Percentiles rank a stretch among this genome's conserved stretches.
These are phyloP conservation scores for Pandemis heparana DNA, from an alignment of 2,888 invertebrate species.

Conservation along the genomic window DNA sequence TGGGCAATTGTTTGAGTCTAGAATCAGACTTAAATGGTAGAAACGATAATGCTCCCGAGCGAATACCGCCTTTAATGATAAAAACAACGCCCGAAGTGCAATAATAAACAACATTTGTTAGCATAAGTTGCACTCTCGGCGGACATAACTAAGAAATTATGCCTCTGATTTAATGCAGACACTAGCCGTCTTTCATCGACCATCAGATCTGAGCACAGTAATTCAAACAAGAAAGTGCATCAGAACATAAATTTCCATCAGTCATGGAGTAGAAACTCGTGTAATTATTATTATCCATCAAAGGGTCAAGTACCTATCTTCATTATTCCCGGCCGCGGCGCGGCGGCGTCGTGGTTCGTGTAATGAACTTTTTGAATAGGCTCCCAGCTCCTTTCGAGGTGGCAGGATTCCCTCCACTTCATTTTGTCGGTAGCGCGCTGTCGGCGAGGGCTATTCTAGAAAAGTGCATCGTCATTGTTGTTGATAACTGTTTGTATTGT, in stretches of 20 bases:
- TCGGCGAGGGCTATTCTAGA: slow-evolving; percentile 59
- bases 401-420: slow-evolving; percentile 77
- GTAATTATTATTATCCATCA: slow-evolving; percentile 58
- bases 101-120: slow-evolving; percentile 45
- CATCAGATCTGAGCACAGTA: slow-evolving; percentile 38
- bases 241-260: slow-evolving; percentile 43
- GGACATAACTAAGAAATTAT: slow-evolving; percentile 30
- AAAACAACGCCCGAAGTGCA: slow-evolving; percentile 44
- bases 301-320: slow-evolving; percentile 56
- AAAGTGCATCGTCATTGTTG: slow-evolving; percentile 76
- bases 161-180: slow-evolving; percentile 29
- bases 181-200: slow-evolving; percentile 28
- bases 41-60: slow-evolving; percentile 61
- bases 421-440: slow-evolving; percentile 73
- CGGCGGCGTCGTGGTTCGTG: slow-evolving; percentile 56
- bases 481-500: slow-evolving; percentile 79
- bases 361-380: slow-evolving; percentile 77
- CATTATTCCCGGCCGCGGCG: slow-evolving; percentile 53
- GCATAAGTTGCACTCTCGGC: slow-evolving; percentile 16
- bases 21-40: slow-evolving; percentile 66
- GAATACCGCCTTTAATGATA: slow-evolving; percentile 48
- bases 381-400: slow-evolving; percentile 67
- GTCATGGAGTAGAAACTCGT: slow-evolving; percentile 44
- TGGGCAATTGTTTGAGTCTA: slow-evolving; percentile 70
- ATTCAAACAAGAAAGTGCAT: slow-evolving; percentile 43